These are phyloP conservation scores for Sussaba pulchella DNA, from an alignment of 2,888 invertebrate species.

Conservation along the genomic window DNA sequence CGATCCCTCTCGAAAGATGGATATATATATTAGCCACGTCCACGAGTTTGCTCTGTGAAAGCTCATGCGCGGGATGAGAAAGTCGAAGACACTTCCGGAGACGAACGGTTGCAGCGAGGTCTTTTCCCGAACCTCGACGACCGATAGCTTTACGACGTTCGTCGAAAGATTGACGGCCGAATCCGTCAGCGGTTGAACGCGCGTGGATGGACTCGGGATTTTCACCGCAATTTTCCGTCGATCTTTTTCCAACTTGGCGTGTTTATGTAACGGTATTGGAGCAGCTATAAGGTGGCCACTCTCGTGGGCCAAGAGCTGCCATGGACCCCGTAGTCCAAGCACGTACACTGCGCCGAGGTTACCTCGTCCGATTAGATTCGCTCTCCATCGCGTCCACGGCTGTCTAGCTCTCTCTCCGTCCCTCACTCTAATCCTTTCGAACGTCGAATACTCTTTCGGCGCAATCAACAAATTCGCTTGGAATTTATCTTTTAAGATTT, in stretches of 20 bases:
- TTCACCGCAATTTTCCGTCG: conserved; percentile 65
- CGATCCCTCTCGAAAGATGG: conserved; percentile 6
- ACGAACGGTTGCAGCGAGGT: conserved; percentile 15
- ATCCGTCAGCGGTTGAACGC: conserved; percentile 80
- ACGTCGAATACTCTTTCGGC: conserved; percentile 58
- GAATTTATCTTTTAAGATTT: neutral
- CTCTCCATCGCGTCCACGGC: conserved; percentile 59
- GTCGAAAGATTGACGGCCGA: conserved; percentile 82
- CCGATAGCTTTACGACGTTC: conserved; percentile 79
- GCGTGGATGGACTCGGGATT: conserved; percentile 73
- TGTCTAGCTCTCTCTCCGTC: conserved; percentile 50
- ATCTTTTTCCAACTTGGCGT: conserved; percentile 36
- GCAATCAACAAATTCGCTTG: conserved; percentile 32
- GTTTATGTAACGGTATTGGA: neutral
- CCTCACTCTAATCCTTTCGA: conserved; percentile 58
- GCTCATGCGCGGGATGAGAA: conserved; percentile 14
- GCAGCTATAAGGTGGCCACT: neutral
- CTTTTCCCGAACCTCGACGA: conserved; percentile 50
- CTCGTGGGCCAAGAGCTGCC: conserved; percentile 39
- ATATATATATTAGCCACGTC: conserved; percentile 15
- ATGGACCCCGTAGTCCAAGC: conserved; percentile 75
- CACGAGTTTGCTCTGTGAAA: neutral
- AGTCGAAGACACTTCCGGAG: conserved; percentile 11
- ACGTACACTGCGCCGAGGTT: conserved; percentile 75
- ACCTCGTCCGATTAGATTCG: conserved; percentile 66